These are phyloP conservation scores for Oscheius sp. DNA, from an alignment of 2,888 invertebrate genomes.

Conservation along the genomic window DNA sequence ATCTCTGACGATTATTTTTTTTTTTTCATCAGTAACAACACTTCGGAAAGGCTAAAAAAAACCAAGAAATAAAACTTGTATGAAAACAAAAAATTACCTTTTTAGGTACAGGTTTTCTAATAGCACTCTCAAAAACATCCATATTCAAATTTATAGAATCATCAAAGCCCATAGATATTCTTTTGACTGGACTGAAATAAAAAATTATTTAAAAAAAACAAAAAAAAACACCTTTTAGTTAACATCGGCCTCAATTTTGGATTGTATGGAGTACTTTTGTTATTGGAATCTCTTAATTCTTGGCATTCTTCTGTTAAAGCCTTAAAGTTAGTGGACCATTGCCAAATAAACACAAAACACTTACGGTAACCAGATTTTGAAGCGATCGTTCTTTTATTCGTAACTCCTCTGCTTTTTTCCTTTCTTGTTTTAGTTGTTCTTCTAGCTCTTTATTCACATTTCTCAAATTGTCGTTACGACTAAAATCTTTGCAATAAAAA, in stretches of 20 bases:
- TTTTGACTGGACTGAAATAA: background rate
- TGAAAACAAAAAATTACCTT: background rate
- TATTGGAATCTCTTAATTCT: background rate
- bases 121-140: background rate
- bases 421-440: background rate
- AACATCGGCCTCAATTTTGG: background rate
- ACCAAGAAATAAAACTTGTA: background rate
- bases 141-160: background rate
- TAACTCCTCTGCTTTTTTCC: background rate
- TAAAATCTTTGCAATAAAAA: background rate
- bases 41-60: background rate
- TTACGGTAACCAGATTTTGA: background rate
- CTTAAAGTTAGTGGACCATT: background rate
- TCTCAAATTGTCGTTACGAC: background rate
- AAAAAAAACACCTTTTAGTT: background rate
- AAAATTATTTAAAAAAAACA: background rate
- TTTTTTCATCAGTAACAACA: background rate
- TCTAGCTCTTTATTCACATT: background rate
- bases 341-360: background rate
- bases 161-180: conserved; percentile 6
- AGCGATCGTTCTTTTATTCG: background rate
- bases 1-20: background rate
- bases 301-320: background rate
- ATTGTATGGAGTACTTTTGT: background rate
- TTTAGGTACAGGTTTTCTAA: background rate